These are phyloP conservation scores for Ellobius talpinus DNA, from an alignment of 2,113 vertebrate genomes.

Conservation along the genomic window DNA sequence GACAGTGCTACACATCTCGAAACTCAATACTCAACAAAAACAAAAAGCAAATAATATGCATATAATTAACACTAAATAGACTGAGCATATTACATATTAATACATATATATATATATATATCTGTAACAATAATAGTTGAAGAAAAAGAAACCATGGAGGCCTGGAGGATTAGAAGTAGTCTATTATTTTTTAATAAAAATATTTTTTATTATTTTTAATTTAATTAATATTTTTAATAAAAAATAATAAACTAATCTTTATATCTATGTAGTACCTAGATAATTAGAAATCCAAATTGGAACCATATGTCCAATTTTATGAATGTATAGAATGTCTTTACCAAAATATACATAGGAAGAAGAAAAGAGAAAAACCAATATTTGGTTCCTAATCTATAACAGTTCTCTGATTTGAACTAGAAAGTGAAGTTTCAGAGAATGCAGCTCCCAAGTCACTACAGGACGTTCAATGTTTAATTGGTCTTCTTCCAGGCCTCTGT, in stretches of 20 bases:
- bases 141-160: neutral
- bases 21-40: neutral
- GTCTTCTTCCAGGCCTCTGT: neutral
- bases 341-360: conserved; percentile 8
- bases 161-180: neutral
- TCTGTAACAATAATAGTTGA: neutral
- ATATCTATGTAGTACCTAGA: neutral
- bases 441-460: neutral
- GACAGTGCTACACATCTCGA: neutral
- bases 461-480: neutral
- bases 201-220: no score
- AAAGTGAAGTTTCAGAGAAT: neutral
- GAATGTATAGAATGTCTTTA: neutral
- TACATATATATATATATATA: neutral
- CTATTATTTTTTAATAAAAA: no score
- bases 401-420: neutral
- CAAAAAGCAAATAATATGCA: neutral
- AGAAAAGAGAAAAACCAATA: neutral
- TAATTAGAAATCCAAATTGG: neutral
- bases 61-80: neutral
- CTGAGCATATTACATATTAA: neutral
- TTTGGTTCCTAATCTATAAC: neutral
- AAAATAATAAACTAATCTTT: neutral
- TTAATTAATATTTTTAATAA: neutral
- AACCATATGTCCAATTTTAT: neutral